Base-by-base conservation (phyloP, 2,113 vertebrate species). In the Lethenteron camtschaticum region DNA sequence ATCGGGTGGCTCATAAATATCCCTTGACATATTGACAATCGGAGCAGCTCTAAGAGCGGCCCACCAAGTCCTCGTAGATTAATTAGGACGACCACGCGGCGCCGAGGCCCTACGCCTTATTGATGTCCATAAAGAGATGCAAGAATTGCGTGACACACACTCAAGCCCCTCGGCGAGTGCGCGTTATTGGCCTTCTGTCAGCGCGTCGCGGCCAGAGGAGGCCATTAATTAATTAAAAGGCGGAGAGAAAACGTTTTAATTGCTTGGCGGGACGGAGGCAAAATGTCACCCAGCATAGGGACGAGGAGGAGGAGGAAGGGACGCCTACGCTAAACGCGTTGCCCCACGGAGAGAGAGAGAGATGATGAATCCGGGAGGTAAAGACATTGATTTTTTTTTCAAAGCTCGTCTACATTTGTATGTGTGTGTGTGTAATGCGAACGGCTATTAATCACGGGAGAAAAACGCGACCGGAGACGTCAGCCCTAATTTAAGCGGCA, bases 211-310 rank as follows among this genome's bases (percentile, higher is more conserved):
- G 24, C n/a, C 63, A 24, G 24, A 16, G 63, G 10, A 24, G 63
- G 10, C 63, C n/a, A 66, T 66, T 66, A 66, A 66, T 66, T 8
- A 66, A 66, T 66, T 8, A 66, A 66, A 66, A 66, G 63, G 63
- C 63, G 24, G 10, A n/a, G 63, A 66, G 63, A 66, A 66, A 66
- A 11, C 63, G 63, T 66, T 66, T 66, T 66, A 66, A 66, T 66
- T 66, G 63, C 63, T 66, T 66, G 63, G n/a, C 24, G 63, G 63
- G 24, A 66, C 9, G 63, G 24, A 24, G 63, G 10, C 41, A 41
- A 66, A 66, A 66, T 66, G 63, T 66, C 63, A 66, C n/a, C 63
- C 63, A 41, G 41, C 41, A 41, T 41, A 41, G 41, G 41, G 41
- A 41, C 41, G 41, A 41, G 41, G 41, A 41, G 41, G 41, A 41